Conservation (phyloP, 2,797 vertebrate genomes). For the Parambassis ranga region DNA sequence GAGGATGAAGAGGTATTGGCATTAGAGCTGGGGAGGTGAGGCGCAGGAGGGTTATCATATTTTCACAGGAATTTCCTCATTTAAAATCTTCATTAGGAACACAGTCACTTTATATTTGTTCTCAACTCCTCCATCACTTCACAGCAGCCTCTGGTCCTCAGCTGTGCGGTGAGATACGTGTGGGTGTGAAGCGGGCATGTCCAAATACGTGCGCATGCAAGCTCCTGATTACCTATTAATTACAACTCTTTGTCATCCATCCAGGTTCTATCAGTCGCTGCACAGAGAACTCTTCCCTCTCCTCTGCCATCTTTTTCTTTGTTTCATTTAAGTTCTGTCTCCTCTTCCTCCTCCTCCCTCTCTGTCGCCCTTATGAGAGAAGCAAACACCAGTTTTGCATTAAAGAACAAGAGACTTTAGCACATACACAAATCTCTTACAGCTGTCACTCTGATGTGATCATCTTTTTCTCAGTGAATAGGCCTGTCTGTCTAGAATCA, state of each 20-base stretch:
- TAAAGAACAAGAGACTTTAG: slow-evolving; percentile 32
- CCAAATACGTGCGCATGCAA: slow-evolving; percentile 17
- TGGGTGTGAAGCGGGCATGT: slow-evolving; percentile 27
- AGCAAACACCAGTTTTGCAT: slow-evolving; percentile 30
- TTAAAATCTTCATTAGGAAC: slow-evolving; percentile 65
- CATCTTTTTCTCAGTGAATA: slow-evolving; percentile 27
- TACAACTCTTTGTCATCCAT: slow-evolving; percentile 58
- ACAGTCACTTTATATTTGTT: slow-evolving; percentile 53
- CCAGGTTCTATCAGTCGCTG: slow-evolving; percentile 44
- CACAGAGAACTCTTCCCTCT: slow-evolving; percentile 7
- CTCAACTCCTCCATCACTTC: slow-evolving; percentile 44
- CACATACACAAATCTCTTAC: slow-evolving; percentile 22
- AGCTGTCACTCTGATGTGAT: slow-evolving; percentile 34
- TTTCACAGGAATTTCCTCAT: slow-evolving; percentile 65
- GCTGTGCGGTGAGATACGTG: slow-evolving; percentile 42
- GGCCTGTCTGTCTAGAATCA: slow-evolving; percentile 36
- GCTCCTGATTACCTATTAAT: slow-evolving; percentile 62
- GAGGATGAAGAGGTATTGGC: slow-evolving; percentile 30
- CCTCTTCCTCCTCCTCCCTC: not conserved
- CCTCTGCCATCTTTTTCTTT: slow-evolving; percentile 29
- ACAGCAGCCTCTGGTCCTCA: slow-evolving; percentile 28
- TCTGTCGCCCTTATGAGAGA: not conserved
- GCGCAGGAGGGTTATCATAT: slow-evolving; percentile 59
- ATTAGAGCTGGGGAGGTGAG: slow-evolving; percentile 29
- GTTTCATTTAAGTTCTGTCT: slow-evolving; percentile 16